These are phyloP conservation scores for Tamandua tetradactyla DNA, from an alignment of 2,797 vertebrate species.

Conservation along the genomic window DNA sequence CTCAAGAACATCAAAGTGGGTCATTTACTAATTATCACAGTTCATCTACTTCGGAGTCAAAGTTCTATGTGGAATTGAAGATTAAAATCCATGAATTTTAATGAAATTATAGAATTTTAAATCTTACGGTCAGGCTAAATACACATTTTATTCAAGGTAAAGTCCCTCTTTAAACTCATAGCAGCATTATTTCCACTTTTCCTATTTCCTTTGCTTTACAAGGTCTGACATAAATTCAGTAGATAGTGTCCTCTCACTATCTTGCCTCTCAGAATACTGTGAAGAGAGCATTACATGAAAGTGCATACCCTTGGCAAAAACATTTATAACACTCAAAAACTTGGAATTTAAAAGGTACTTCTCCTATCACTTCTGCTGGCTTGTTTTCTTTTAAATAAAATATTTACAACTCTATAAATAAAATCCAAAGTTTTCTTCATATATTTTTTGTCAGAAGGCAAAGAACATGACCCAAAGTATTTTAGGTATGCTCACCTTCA, in stretches of 20 bases:
- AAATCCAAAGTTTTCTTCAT: constrained; percentile 18
- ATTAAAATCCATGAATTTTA: not conserved
- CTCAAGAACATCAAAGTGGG: not conserved
- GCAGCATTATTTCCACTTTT: not conserved
- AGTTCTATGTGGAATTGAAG: not conserved
- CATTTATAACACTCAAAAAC: not conserved
- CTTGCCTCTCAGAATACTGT: not conserved
- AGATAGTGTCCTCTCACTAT: not conserved
- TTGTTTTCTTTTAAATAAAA: constrained; percentile 36
- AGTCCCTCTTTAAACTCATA: not conserved
- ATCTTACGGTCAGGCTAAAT: not conserved
- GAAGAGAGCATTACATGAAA: not conserved
- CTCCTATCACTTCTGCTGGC: not conserved
- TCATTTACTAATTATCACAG: not conserved
- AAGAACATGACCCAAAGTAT: not conserved
- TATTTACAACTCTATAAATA: not conserved
- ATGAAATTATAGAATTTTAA: not conserved
- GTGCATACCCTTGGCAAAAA: not conserved
- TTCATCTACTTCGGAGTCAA: not conserved
- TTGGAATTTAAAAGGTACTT: constrained; percentile 38
- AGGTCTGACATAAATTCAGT: not conserved
- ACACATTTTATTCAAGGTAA: not conserved
- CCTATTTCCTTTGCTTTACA: not conserved
- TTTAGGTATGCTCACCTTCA: not conserved
- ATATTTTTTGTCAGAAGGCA: not conserved